phyloP scores from a whole-genome alignment of 2,797 vertebrate species.

The Nothura maculosa region DNA sequence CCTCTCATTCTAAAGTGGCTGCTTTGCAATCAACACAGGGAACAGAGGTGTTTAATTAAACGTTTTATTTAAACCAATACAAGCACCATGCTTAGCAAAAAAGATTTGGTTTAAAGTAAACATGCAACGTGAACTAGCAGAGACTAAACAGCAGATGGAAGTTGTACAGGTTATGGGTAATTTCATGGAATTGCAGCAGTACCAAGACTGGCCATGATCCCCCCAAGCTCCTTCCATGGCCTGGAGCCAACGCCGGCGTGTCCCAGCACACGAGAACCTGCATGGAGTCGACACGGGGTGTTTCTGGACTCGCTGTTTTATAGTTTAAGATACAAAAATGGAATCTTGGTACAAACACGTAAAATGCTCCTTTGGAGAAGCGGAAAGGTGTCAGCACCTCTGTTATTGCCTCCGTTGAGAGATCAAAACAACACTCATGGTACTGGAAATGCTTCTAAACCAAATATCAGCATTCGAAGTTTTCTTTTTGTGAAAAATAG shows the following conservation, averaged over 20 bases:
- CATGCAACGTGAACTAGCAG: constrained; percentile 68
- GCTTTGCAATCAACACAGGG: constrained; percentile 27
- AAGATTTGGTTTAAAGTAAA: constrained; percentile 69
- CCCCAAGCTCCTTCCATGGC: background rate
- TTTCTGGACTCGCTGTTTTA: constrained; percentile 9
- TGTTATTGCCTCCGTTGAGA: constrained; percentile 69
- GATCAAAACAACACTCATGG: constrained; percentile 16
- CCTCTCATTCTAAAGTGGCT: background rate
- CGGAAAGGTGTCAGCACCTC: constrained; percentile 59
- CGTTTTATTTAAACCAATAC: constrained; percentile 83
- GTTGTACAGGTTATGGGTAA: constrained; percentile 23
- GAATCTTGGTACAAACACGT: background rate
- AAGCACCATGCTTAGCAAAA: constrained; percentile 84
- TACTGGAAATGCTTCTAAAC: constrained; percentile 53
- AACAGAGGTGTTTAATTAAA: constrained; percentile 72
- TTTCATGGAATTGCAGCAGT: background rate
- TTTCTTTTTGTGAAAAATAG: constrained; percentile 63
- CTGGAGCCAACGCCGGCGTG: background rate
- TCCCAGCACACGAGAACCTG: background rate
- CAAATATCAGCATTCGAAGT: constrained; percentile 69
- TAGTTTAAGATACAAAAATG: constrained; percentile 33
- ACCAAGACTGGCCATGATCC: background rate
- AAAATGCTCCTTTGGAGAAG: constrained; percentile 58
- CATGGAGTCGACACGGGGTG: rapidly evolving
- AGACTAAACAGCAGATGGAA: constrained; percentile 48